phyloP scores from a whole-genome alignment of 2,113 vertebrate species.

The Bufo bufo region DNA sequence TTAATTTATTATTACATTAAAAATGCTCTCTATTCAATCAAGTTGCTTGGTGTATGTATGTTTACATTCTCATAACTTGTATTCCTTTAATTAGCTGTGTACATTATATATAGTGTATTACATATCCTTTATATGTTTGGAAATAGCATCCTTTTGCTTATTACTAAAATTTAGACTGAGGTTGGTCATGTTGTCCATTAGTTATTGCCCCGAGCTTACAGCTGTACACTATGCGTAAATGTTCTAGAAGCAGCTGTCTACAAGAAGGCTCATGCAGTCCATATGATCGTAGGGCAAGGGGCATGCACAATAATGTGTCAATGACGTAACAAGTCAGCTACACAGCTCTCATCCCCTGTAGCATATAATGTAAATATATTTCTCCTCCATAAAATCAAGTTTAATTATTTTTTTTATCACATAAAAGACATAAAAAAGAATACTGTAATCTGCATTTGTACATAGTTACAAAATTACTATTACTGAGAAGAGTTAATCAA shows the following conservation, averaged over 20 bases:
- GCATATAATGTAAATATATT: neutral
- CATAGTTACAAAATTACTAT: too few relatives aligned
- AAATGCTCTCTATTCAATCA: neutral
- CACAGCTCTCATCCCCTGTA: neutral
- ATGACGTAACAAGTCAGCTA: neutral
- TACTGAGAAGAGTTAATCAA: too few relatives aligned
- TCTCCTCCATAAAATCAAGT: neutral
- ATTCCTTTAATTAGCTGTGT: neutral
- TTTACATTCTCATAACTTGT: neutral
- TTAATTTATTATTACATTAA: neutral
- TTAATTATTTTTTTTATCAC: neutral
- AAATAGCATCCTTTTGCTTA: neutral
- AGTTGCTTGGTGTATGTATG: neutral
- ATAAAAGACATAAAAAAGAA: neutral
- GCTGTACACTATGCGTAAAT: neutral
- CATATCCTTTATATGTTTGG: neutral
- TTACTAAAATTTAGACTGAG: too few relatives aligned
- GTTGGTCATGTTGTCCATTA: neutral
- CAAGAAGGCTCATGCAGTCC: neutral
- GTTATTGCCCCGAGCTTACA: neutral
- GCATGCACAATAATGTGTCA: constrained; percentile 18
- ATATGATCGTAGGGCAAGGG: constrained; percentile 10
- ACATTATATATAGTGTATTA: neutral
- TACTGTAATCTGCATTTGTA: too few relatives aligned
- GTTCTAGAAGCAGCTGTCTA: constrained; percentile 14